Evolutionary conservation across 2,797 vertebrate genomes (phyloP), one percentile per base, ranked within the genome.

Genomic region (Acrossocheilus wenchowensis): DNA sequence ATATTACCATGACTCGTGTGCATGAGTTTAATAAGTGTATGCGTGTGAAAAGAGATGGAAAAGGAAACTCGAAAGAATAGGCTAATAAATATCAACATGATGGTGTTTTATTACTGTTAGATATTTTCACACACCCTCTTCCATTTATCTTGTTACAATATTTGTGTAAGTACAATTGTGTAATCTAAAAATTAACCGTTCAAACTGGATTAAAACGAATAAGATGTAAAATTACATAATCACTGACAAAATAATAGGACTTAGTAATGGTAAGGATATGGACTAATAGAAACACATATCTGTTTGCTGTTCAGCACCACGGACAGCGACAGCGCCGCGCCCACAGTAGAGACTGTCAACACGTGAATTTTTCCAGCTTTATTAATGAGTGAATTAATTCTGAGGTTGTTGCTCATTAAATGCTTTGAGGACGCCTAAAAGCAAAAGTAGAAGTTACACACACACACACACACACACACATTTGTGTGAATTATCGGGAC

Each of bases 291-390:
- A 1, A 41, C 41, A 9, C 36, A 36, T 36, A 36, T 72, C 68
- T 43, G 19, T 78, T 75, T 68, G 45, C 48, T 3, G 48, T 92
- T 94, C 92, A 95, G 94, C 83, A 93, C 93, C 94, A 89, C 21
- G 93, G 94, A 93, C 92, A 93, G 92, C 86, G 87, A 26, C 84
- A 0, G 48, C 48, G 75, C 54, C 5, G 78, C 57, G 39, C 74
- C 73, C 87, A 80, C 41, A 30, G 68, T 48, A 34, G 30, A 26
- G 54, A n/a, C 21, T 21, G 60, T 15, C 41, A 79, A 19, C 68
- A 75, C 30, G n/a, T 85, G 66, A 36, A 19, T 71, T 52, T 30
- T 71, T 77, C 43, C 64, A 52, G 41, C 11, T 64, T 69, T 45
- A 64, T 78, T 57, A 90, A 82, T 92, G 90, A 91, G 92, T 93